Conservation (phyloP, 2,888 invertebrate species). For the Hesperia comma region DNA sequence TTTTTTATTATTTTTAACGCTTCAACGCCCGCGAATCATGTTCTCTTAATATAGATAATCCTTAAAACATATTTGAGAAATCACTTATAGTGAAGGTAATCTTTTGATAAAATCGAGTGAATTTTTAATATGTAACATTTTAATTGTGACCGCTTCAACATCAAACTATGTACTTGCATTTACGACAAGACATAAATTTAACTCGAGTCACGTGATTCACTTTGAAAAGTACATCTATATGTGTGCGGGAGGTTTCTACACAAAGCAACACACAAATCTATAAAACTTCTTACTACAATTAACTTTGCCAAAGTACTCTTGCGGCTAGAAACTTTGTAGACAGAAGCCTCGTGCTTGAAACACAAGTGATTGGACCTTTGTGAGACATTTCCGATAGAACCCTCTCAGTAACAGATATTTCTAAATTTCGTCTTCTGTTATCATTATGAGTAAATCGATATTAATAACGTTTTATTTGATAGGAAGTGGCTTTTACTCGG, state of each 20-base stretch:
- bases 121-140: no score
- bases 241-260: not conserved
- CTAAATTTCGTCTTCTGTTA: not conserved
- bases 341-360: not conserved
- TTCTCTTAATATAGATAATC: conserved; percentile 30
- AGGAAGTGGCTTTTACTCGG: no score
- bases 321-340: conserved; percentile 5
- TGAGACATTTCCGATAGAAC: conserved; percentile 19
- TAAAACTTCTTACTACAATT: not conserved
- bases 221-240: not conserved
- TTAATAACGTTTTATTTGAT: not conserved
- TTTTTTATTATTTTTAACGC: conserved; percentile 37
- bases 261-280: not conserved
- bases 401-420: not conserved
- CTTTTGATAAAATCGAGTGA: no score
- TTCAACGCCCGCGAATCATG: conserved; percentile 5
- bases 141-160: no score
- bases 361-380: conserved; percentile 12
- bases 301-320: not conserved
- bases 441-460: not conserved
- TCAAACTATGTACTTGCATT: no score
- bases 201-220: no score
- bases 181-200: not conserved
- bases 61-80: not conserved
- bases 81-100: no score